phyloP scores from a whole-genome alignment of 2,113 vertebrate species.

The Microcebus jonahi region DNA sequence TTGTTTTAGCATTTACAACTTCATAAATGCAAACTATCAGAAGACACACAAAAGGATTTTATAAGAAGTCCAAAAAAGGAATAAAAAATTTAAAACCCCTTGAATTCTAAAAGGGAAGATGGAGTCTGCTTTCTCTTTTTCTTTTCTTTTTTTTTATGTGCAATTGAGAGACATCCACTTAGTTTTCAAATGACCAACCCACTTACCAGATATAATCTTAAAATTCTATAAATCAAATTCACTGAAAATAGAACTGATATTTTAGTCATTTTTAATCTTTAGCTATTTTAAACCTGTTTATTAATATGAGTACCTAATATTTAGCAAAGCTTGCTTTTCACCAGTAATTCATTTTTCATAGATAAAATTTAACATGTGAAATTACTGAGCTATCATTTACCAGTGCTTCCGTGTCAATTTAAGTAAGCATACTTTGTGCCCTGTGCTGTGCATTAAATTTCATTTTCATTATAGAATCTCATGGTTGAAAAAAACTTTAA shows the following conservation, averaged over 20 bases:
- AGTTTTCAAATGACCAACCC: not conserved
- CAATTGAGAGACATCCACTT: not conserved
- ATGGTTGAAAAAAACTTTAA: not conserved
- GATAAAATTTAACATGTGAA: not conserved
- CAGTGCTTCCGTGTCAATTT: not conserved
- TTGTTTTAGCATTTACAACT: constrained; percentile 65
- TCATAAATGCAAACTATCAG: not conserved
- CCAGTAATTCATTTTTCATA: not conserved
- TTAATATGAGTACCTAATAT: not conserved
- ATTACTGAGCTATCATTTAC: not conserved
- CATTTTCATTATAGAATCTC: not conserved
- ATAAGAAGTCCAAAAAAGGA: not conserved
- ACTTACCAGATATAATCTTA: not conserved
- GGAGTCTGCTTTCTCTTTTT: not conserved
- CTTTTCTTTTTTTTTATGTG: not conserved
- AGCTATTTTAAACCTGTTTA: not conserved
- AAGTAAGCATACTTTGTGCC: not conserved
- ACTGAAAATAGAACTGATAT: not conserved
- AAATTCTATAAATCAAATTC: constrained; percentile 6
- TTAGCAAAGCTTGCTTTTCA: not conserved
- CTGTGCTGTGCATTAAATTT: not conserved
- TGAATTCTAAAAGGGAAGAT: not conserved
- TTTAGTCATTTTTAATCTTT: not conserved
- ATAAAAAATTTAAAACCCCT: not conserved
- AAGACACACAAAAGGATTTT: not conserved